A percentile compares a stretch with the other conserved stretches of the same genome.
Conservation (phyloP, 2,797 vertebrate genomes). For the Galagoides demidoff region DNA sequence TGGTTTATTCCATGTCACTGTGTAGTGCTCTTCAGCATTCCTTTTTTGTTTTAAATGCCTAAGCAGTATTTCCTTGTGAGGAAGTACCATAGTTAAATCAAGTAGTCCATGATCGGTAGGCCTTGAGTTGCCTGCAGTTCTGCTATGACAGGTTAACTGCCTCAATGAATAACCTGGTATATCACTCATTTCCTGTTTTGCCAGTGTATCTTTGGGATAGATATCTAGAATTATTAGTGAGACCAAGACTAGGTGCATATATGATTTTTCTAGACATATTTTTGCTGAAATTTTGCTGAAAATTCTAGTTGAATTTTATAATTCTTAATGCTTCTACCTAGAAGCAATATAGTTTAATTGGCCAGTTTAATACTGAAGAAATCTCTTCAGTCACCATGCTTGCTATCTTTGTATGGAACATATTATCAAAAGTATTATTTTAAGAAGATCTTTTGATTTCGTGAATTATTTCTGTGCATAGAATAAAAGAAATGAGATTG, state of each 20-base stretch:
- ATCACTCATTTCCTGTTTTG: background rate
- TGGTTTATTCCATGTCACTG: background rate
- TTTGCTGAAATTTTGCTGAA: background rate
- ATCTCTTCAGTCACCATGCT: background rate
- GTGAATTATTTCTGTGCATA: background rate
- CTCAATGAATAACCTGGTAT: background rate
- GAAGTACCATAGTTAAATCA: background rate
- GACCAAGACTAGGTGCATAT: background rate
- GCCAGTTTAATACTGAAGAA: background rate
- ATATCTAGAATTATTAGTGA: background rate
- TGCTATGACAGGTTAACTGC: background rate
- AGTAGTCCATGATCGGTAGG: fast-evolving
- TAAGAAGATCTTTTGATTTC: background rate
- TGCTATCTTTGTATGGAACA: background rate
- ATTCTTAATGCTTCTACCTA: background rate
- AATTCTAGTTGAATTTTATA: background rate
- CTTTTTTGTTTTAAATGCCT: background rate
- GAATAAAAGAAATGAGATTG: background rate
- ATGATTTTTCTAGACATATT: background rate
- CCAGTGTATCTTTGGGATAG: background rate
- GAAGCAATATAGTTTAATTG: background rate
- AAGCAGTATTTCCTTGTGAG: too few relatives aligned
- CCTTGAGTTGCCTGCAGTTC: background rate
- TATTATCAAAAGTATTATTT: background rate
- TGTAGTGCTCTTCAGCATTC: fast-evolving